Evolutionary conservation across 1,140 invertebrate genomes (phyloP), one percentile per base, ranked within the genome.

Genomic region (Lasioglossum albipes): DNA sequence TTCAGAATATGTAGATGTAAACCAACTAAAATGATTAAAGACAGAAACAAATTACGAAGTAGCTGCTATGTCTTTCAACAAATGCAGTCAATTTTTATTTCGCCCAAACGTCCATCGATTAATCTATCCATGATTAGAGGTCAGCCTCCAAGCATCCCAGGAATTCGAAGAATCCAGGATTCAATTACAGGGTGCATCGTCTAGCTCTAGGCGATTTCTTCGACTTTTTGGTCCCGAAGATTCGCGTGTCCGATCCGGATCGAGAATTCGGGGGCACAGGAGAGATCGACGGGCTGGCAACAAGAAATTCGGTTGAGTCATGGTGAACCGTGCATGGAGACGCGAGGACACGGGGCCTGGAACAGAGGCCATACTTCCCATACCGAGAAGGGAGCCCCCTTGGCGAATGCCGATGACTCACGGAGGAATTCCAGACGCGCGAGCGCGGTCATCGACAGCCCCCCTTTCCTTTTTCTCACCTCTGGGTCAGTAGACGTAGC

Each of bases 361-460:
- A 54, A 36, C 70, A 52, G 27, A 27, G 61, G 72, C 31, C 49
- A 45, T 75, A 12, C 12, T 79, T 85, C 84, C 72, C 84, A 82
- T 84, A 84, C 64, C 83, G 72, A 59, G 52, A 74, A 45, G 42
- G 62, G 31, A 36, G 82, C 57, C 62, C 61, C 71, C 68, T 82
- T 77, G 71, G 62, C 83, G 84, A 85, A 85, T 70, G 69, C 64
- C 84, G 74, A 70, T 86, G 84, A 86, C 79, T 86, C 84, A 86
- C 62, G 75, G 45, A 82, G 80, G 75, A 82, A 86, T 86, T 85
- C 84, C 79, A 86, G 62, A 62, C 79, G 78, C 41, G 52, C 52
- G 52, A 16, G 52, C 78, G 57, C 36, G 54, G 16, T 70, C 57
- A 45, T 57, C 45, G 52, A 20, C 52, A 18, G 31, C 20, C 68